phyloP scores from a whole-genome alignment of 2,888 invertebrate genomes.

The Parelbella ahira region DNA sequence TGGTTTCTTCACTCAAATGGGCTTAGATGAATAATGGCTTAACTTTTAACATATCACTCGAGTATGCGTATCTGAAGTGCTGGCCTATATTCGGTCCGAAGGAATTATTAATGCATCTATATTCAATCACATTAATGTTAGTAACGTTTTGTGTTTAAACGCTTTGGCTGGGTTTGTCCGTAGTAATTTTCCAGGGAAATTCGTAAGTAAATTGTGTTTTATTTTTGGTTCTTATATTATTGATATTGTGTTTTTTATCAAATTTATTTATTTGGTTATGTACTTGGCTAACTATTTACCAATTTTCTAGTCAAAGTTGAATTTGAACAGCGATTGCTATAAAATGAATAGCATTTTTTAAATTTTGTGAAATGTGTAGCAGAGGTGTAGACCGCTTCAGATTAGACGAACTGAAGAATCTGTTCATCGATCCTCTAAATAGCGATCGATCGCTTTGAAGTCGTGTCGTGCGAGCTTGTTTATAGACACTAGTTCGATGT shows the following conservation, averaged over 20 bases:
- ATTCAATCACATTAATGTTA: slow-evolving; percentile 22
- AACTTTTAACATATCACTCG: slow-evolving; percentile 19
- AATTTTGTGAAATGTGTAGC: slow-evolving; percentile 28
- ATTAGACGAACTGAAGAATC: slow-evolving; percentile 30
- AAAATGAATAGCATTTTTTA: slow-evolving; percentile 8
- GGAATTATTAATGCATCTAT: slow-evolving; percentile 48
- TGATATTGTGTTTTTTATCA: neutral
- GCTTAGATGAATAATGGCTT: slow-evolving; percentile 16
- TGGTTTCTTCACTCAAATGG: slow-evolving; percentile 9
- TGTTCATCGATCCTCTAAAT: slow-evolving; percentile 56
- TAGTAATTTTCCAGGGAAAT: neutral
- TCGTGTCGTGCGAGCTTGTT: slow-evolving; percentile 61
- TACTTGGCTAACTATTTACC: too few relatives aligned
- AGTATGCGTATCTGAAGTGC: slow-evolving; percentile 42
- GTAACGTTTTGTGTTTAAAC: slow-evolving; percentile 21
- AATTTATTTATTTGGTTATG: too few relatives aligned
- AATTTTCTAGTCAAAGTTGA: too few relatives aligned
- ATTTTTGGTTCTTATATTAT: neutral
- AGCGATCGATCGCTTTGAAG: slow-evolving; percentile 76
- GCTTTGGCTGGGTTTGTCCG: slow-evolving; percentile 2
- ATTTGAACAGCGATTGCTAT: too few relatives aligned
- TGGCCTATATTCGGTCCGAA: slow-evolving; percentile 51
- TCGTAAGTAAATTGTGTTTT: slow-evolving; percentile 9
- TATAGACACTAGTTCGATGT: slow-evolving; percentile 65
- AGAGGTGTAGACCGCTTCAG: slow-evolving; percentile 17